Base-by-base conservation (phyloP, 2,113 vertebrate genomes). In the Rissa tridactyla region DNA sequence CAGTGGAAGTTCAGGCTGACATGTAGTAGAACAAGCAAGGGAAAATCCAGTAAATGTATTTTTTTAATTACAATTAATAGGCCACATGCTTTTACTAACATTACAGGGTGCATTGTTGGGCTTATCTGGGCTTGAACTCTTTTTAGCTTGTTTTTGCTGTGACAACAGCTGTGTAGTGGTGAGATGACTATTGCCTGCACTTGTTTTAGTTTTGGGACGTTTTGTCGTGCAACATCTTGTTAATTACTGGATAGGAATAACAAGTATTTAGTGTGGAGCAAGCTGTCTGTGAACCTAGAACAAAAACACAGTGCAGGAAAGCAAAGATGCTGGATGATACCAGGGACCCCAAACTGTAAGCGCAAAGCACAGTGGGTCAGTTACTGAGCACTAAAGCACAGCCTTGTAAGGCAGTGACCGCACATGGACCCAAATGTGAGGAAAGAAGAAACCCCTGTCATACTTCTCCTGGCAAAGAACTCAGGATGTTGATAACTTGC, bases 351-450 rank as follows among this genome's bases (percentile, higher is more conserved):
- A 77, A 44, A 49, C 21, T 62, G 4, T 13, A 78, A 71, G 9
- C 15, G 36, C 15, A 68, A 79, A 72, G 18, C 29, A 70, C 14
- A 72, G 16, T 38, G 9, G 17, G 17, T 30, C 18, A 65, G 23
- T 49, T 86, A 19, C 20, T 66, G 15, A 32, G 34, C 6, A 16
- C 15, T 72, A 22, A 44, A 49, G 2, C 8, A 62, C 13, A 86
- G 10, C 2, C 11, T 47, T 79, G 21, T n/a, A 57, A 82, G 4
- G 2, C 30, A 64, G 9, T 23, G 18, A 47, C 26, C 1, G 0
- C 5, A 29, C 8, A 19, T 3, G 17, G 32, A 46, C 11, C 10
- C 15, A 71, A 10, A 25, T 0, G 2, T 14, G 34, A 86, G 11
- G 20, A 72, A 46, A 46, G 16, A 79, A 72, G 16, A 94, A 94